Base-by-base conservation (phyloP, 2,888 invertebrate species). In the Diaphora mendica region DNA sequence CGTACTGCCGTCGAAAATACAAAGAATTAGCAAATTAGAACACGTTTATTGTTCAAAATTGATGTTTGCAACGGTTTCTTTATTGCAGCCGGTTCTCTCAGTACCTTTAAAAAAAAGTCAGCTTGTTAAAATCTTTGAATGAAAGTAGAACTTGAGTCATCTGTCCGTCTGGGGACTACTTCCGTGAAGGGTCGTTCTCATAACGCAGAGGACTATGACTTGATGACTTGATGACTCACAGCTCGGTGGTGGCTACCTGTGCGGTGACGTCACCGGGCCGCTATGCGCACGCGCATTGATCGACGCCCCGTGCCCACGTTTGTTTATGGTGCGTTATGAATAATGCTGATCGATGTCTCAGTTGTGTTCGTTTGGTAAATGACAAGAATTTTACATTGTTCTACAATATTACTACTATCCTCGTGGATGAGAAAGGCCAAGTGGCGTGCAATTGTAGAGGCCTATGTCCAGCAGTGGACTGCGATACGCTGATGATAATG, bases 231-330 rank as follows among this genome's bases (percentile, higher is more conserved):
- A 76, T 85, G 84, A 82, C 70, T 87, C 86, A 88, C 68, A 69
- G 72, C 39, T 75, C 77, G 74, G 75, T 79, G 73, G 78, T 66
- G 79, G 72, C 71, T 76, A 77, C 81, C 74, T 77, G 81, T 70
- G 67, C 70, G 73, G 82, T 92, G 92, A 92, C 93, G 92, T 93
- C 92, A 92, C 78, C 83, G 73, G 74, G 72, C 82, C 87, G 89
- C 87, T 88, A 92, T 92, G 91, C 90, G 89, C 89, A 75, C 80
- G 87, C 86, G 85, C 88, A 83, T 73, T 76, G 71, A 70, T 74
- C 78, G 75, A 72, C 65, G 51, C 72, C 42, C 66, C 72, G 44
- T 67, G 62, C 30, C 26, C 64, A 77, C 76, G 71, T 75, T 62
- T 80, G 77, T 85, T 81, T 79, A 77, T 74, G 77, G 71, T 70